Evolutionary conservation across 2,113 vertebrate species (phyloP).

Genomic region (Xyrauchen texanus): DNA sequence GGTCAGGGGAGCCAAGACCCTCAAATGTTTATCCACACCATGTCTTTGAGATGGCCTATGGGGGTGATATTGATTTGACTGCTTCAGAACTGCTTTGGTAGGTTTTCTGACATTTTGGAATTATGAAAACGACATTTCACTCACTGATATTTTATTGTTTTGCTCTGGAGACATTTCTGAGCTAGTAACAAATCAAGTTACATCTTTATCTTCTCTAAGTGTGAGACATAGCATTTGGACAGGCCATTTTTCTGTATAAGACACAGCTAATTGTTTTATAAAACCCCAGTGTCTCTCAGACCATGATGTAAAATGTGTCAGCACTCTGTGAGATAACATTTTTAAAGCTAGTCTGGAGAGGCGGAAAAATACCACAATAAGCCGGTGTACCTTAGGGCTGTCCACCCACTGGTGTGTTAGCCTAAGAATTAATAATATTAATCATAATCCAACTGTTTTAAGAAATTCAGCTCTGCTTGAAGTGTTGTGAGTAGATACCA

Average conservation of each 20-base stretch:
- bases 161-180: neutral
- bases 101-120: neutral
- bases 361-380: neutral
- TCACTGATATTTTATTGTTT: slow-evolving; percentile 37
- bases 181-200: neutral
- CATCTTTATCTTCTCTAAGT: neutral
- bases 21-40: slow-evolving; percentile 27
- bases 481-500: slow-evolving; percentile 18
- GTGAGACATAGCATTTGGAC: neutral
- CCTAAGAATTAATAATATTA: slow-evolving; percentile 54
- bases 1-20: slow-evolving; percentile 30
- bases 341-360: neutral
- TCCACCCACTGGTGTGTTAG: neutral
- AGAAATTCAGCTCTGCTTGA: slow-evolving; percentile 64
- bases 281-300: neutral
- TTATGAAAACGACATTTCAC: slow-evolving; percentile 14
- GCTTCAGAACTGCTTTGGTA: neutral
- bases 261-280: neutral
- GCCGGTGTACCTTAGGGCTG: neutral
- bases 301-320: neutral
- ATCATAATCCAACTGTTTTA: slow-evolving; percentile 53
- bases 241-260: neutral
- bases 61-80: slow-evolving; percentile 18
- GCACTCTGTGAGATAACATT: neutral
- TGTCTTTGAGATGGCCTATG: slow-evolving; percentile 10